Conservation (phyloP, 2,113 vertebrate species). For the Dascyllus trimaculatus region DNA sequence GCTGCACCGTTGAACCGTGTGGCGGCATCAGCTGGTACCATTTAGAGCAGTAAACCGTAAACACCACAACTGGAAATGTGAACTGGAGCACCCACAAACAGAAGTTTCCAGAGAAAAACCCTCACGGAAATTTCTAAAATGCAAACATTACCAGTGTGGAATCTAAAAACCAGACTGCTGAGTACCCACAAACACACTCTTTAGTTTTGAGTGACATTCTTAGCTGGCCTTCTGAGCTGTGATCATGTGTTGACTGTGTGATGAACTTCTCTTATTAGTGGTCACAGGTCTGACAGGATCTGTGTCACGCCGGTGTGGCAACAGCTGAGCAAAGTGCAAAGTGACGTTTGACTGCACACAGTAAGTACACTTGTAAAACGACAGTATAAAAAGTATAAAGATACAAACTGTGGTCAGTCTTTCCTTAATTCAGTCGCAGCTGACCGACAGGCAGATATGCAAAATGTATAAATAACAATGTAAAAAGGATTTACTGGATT, state of each 20-base stretch:
- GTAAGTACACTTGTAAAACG: conserved; percentile 1
- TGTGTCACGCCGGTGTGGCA: conserved; percentile 9
- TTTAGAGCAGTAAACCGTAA: not conserved
- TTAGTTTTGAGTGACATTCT: no score
- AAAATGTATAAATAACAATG: conserved; percentile 32
- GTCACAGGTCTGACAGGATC: conserved; percentile 22
- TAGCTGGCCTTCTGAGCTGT: not conserved
- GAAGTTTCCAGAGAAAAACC: not conserved
- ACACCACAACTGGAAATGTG: not conserved
- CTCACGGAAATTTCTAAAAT: no score
- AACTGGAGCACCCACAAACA: not conserved
- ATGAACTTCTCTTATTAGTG: conserved; percentile 43
- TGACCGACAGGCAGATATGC: not conserved
- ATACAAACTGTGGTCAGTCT: conserved; percentile 5
- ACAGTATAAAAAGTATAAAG: conserved; percentile 31
- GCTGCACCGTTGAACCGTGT: not conserved
- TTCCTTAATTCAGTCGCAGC: not conserved
- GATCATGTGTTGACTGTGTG: conserved; percentile 44
- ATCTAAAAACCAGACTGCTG: no score
- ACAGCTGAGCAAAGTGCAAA: conserved; percentile 60
- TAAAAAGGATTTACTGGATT: not conserved
- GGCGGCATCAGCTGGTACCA: not conserved
- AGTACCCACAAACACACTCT: no score
- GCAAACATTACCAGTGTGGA: no score
- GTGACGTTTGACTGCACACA: not conserved